phyloP scores from a whole-genome alignment of 1,140 invertebrate genomes.

The Drosophila novamexicana region DNA sequence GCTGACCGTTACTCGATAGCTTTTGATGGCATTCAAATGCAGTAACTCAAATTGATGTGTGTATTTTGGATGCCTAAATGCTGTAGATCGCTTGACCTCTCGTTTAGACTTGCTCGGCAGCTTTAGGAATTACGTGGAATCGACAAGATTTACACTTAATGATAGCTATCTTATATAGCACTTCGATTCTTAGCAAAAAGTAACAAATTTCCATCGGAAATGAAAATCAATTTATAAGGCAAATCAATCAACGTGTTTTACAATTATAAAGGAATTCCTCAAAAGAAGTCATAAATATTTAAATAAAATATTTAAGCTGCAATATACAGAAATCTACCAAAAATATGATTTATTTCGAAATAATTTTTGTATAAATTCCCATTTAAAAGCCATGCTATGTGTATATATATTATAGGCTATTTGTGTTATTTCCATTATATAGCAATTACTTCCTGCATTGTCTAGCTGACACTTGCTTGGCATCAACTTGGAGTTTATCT shows the following conservation, averaged over 20 bases:
- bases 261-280: no score
- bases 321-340: no score
- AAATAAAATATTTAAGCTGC: no score
- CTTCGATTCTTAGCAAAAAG: background rate
- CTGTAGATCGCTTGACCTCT: background rate
- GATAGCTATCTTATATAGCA: background rate
- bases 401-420: background rate
- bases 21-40: conserved; percentile 35
- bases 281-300: no score
- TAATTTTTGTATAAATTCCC: no score
- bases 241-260: no score
- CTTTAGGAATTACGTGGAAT: background rate
- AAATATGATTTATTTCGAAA: no score
- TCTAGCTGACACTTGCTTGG: conserved; percentile 36
- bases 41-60: conserved; percentile 46
- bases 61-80: conserved; percentile 2
- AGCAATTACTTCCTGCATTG: conserved; percentile 35
- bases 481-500: conserved; percentile 37
- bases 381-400: background rate
- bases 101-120: background rate
- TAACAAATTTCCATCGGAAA: background rate
- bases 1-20: conserved; percentile 37
- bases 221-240: no score
- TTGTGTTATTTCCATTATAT: conserved; percentile 3
- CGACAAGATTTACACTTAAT: background rate